A percentile compares a stretch with the other conserved stretches of the same genome.
phyloP scores from a whole-genome alignment of 2,888 invertebrate genomes.

The Theristus sp. region DNA sequence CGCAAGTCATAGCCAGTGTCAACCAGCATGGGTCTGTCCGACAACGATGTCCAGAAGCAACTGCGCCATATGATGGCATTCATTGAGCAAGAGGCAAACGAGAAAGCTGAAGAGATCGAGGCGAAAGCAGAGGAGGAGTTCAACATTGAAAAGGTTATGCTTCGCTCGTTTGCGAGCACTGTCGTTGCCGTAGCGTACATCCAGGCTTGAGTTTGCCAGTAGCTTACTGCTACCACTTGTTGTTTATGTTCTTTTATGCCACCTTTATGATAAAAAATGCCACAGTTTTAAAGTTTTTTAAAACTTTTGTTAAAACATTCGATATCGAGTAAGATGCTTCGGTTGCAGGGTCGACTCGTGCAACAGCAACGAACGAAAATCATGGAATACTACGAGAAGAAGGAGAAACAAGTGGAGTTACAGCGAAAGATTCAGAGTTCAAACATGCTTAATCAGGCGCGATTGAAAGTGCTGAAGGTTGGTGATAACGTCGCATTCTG shows the following conservation, averaged over 20 bases:
- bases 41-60: conserved; percentile 40
- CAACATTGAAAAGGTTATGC: conserved; percentile 69
- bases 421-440: conserved; percentile 98
- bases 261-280: too few species aligned
- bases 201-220: too few species aligned
- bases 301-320: too few species aligned
- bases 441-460: conserved; percentile 93
- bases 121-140: conserved; percentile 99
- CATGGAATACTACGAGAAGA: conserved; percentile 96
- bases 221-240: too few species aligned
- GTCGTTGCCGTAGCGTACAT: too few species aligned
- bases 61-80: conserved; percentile 99
- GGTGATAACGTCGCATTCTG: not conserved
- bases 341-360: conserved; percentile 59
- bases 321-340: too few species aligned
- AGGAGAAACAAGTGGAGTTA: conserved; percentile 95
- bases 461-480: conserved; percentile 70
- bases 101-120: conserved; percentile 99
- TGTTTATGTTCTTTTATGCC: not conserved
- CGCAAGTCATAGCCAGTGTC: not conserved
- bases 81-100: conserved; percentile 99
- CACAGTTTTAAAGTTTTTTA: too few species aligned
- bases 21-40: conserved; percentile 24
- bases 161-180: too few species aligned
- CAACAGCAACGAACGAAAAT: conserved; percentile 96